Evolutionary conservation across 2,797 vertebrate genomes (phyloP), one percentile per base, ranked within the genome.

Genomic region (Rhinogobio ventralis): DNA sequence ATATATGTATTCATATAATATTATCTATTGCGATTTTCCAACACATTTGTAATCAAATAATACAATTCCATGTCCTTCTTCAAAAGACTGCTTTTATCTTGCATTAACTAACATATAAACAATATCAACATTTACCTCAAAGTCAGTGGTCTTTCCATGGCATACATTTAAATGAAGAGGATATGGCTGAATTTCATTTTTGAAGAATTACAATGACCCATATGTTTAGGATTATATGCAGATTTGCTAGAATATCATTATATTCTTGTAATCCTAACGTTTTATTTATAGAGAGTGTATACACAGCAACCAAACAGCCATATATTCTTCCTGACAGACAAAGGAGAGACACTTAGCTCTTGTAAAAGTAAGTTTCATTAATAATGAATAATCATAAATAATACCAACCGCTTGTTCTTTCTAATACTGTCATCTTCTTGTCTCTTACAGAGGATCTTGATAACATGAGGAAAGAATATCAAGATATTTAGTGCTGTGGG

Each of bases 301-400:
- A 93, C 91, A 67, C 98, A 99, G 87, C 98, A 99, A 73, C 96
- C 95, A 69, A 99, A 98, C 75, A 99, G 98, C 91, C 96, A 97
- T 90, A 94, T 99, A 72, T 99, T 97, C 93, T 99, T 99, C 90
- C 92, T 98, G 55, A 94, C 92, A 42, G 97, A 99, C 91, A 93
- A 95, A 94, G 86, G 89, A 42, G 94, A 97, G 89, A 96, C 94
- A 0, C 91, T 99, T 8, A 94, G 95, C 83, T 93, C 95, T 60
- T 95, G 95, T 90, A 99, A 95, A 96, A 95, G 98, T 99, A 94
- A 95, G 97, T 53, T 85, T 62, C 2, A 28, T 0, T 5, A 11
- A 42, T 64, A 25, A 78, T 42, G 0, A 36, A 57, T 60, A 25
- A 62, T 68, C 36, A 25, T 46, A 15, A 39, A 60, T 55, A 39